phyloP scores from a whole-genome alignment of 2,797 vertebrate genomes.

The Pipistrellus kuhlii region DNA sequence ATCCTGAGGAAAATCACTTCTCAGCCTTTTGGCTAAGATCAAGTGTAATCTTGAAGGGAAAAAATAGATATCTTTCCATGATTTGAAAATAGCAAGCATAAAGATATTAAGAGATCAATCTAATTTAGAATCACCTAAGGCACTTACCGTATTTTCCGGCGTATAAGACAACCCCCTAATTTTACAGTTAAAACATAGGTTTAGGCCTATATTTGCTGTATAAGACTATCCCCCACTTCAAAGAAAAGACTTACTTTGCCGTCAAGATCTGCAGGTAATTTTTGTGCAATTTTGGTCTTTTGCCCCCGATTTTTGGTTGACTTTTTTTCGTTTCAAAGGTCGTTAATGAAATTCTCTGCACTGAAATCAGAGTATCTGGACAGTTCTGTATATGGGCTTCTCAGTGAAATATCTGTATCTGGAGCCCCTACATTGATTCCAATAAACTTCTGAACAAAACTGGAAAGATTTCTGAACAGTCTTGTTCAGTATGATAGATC shows the following conservation, averaged over 20 bases:
- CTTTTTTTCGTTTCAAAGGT: too few relatives aligned
- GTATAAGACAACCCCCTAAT: too few relatives aligned
- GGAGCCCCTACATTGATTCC: neutral
- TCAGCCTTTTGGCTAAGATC: neutral
- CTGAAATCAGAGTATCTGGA: neutral
- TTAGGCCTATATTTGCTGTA: too few relatives aligned
- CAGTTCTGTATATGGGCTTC: neutral
- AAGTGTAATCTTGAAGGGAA: neutral
- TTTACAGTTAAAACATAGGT: too few relatives aligned
- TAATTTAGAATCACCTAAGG: neutral
- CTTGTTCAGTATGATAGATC: neutral
- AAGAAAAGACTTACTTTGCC: too few relatives aligned
- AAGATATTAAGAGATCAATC: constrained; percentile 26
- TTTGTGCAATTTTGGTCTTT: too few relatives aligned
- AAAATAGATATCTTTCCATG: neutral
- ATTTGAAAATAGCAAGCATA: constrained; percentile 24
- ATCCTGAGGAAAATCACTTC: neutral
- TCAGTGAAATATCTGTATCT: neutral
- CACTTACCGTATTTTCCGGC: neutral
- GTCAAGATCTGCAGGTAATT: too few relatives aligned
- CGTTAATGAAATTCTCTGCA: constrained; percentile 11
- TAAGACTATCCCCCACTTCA: too few relatives aligned
- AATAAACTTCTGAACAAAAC: neutral
- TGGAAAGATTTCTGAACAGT: constrained; percentile 25
- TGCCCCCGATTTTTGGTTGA: too few relatives aligned